These are phyloP conservation scores for Borostomias antarcticus DNA, from an alignment of 2,797 vertebrate genomes.

Conservation along the genomic window DNA sequence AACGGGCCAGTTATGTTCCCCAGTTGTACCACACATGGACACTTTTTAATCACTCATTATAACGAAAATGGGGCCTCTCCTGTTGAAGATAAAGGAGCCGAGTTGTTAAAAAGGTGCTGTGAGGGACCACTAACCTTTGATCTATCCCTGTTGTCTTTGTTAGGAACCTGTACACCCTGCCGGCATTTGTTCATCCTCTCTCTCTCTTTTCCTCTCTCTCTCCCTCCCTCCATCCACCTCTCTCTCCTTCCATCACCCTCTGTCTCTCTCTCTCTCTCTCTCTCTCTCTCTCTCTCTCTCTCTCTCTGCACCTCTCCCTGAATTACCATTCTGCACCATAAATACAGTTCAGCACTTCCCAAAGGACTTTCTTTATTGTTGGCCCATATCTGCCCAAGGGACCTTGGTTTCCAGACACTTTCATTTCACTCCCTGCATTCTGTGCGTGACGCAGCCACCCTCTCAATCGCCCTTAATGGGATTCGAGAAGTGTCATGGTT, in stretches of 20 bases:
- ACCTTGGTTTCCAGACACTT: not conserved
- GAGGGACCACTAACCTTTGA: constrained; percentile 43
- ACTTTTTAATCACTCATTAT: constrained; percentile 61
- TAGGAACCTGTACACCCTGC: constrained; percentile 28
- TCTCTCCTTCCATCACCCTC: constrained; percentile 9
- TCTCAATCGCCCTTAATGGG: too few relatives aligned
- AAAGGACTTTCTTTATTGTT: not conserved
- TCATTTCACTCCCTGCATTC: not conserved
- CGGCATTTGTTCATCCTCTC: not conserved
- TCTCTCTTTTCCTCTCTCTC: not conserved
- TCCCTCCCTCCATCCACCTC: not conserved
- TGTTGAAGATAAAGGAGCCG: constrained; percentile 32
- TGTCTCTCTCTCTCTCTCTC: constrained; percentile 3
- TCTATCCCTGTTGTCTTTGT: constrained; percentile 26
- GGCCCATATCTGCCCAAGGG: not conserved
- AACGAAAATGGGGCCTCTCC: constrained; percentile 37
- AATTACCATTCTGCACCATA: not conserved
- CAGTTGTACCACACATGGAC: constrained; percentile 47
- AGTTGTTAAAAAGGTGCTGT: constrained; percentile 41
- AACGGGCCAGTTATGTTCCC: constrained; percentile 31
- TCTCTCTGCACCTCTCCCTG: too few relatives aligned
- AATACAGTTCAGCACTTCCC: not conserved
- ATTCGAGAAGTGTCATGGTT: not conserved
- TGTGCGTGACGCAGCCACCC: too few relatives aligned
- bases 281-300: not conserved